These are phyloP conservation scores for Artemia sp. DNA, from an alignment of 2,888 invertebrate species.

Conservation along the genomic window DNA sequence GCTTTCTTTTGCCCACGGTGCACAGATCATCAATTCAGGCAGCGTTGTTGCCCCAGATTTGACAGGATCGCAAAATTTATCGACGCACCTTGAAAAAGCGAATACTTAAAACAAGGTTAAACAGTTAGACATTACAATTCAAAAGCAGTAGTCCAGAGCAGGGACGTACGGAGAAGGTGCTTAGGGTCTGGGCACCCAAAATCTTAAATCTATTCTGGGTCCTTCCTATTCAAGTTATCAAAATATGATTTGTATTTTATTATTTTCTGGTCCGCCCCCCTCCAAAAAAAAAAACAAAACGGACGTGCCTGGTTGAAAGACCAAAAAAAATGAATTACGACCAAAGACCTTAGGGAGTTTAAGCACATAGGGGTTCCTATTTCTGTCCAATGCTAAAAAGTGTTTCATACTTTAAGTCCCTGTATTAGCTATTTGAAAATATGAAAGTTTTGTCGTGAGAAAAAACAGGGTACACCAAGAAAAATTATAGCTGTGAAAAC, in stretches of 20 bases:
- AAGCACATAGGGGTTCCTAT: too few species aligned
- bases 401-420: too few species aligned
- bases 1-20: constrained; percentile 65
- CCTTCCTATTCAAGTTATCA: too few species aligned
- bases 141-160: neutral
- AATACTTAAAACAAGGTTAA: neutral
- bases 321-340: too few species aligned
- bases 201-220: neutral
- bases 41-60: constrained; percentile 41
- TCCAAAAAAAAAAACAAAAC: neutral
- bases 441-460: too few species aligned
- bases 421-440: too few species aligned
- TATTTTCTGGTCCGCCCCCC: neutral
- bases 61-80: constrained; percentile 60
- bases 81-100: constrained; percentile 40
- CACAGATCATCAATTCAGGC: constrained; percentile 72
- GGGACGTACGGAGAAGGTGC: neutral
- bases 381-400: too few species aligned
- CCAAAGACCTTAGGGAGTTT: too few species aligned
- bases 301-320: too few species aligned
- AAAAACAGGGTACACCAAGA: too few species aligned
- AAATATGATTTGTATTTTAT: neutral
- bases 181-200: neutral
- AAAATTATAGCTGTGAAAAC: too few species aligned
- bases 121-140: neutral